Evolutionary conservation across 2,113 vertebrate species (phyloP), one percentile per base, ranked within the genome.

Genomic region (Riparia riparia): DNA sequence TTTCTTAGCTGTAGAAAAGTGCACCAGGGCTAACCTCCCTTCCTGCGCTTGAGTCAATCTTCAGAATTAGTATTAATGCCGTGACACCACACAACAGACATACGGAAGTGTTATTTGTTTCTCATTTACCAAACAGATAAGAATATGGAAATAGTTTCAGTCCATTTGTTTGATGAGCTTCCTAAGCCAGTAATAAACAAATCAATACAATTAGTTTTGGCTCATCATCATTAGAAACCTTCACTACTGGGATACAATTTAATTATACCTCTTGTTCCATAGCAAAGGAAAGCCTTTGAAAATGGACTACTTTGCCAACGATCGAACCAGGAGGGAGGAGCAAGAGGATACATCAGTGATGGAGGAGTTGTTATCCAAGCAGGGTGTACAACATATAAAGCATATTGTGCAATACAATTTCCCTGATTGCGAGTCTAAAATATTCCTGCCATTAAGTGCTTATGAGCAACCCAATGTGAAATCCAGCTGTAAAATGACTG

Each of bases 141-240:
- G 97, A 98, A 98, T 98, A 98, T 98, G 98, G 98, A 98, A 98
- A 98, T 95, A 97, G 98, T 98, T 98, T 97, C 98, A 98, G 98
- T 97, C 97, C 98, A 98, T 98, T 98, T 98, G 97, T 97, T 98
- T 98, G 98, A 98, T 98, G 97, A 97, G 97, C 96, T 98, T 98
- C 97, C 98, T 98, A 98, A 98, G 97, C 96, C 86, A 63, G 97
- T 97, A 96, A 97, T 97, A 98, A 98, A 98, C 98, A 98, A 98
- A 98, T 98, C 98, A 98, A 98, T 98, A 98, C 98, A 98, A 98
- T 98, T 98, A 98, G 98, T 97, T 97, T 98, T 97, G 97, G 97
- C 96, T 98, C 97, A 97, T 98, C 97, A 97, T 98, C 97, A 97
- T 97, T 98, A 97, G 95, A 96, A 98, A 97, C 76, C 95, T 95